phyloP scores from a whole-genome alignment of 2,113 vertebrate genomes.

The Anarrhichthys ocellatus region DNA sequence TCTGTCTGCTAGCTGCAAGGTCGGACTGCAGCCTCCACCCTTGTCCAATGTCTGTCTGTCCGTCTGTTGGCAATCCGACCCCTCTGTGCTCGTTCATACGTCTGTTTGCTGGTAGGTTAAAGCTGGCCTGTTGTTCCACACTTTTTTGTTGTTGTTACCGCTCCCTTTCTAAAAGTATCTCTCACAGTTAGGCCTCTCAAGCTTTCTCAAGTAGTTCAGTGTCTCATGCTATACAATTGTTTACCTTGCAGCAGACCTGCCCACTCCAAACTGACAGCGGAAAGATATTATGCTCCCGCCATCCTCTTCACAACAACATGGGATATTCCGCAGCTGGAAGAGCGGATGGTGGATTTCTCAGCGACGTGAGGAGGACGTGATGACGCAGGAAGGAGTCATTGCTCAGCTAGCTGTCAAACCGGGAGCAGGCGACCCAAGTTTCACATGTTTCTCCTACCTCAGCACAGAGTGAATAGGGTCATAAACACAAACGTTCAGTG shows the following conservation, averaged over 20 bases:
- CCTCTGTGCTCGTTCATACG: slow-evolving; percentile 3
- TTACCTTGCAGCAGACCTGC: slow-evolving; percentile 38
- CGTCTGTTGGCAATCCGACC: slow-evolving; percentile 46
- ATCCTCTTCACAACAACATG: slow-evolving; percentile 66
- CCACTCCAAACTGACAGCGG: slow-evolving; percentile 42
- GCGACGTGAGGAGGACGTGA: slow-evolving; percentile 77
- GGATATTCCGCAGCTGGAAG: slow-evolving; percentile 48
- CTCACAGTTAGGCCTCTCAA: neutral
- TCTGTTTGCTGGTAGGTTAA: slow-evolving; percentile 39
- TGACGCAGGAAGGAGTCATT: slow-evolving; percentile 73
- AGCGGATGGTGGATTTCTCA: slow-evolving; percentile 64
- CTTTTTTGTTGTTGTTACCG: neutral
- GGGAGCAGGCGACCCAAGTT: slow-evolving; percentile 59
- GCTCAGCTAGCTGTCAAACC: slow-evolving; percentile 64
- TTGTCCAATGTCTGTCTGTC: slow-evolving; percentile 24
- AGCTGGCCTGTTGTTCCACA: slow-evolving; percentile 8
- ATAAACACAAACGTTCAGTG: neutral
- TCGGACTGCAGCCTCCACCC: slow-evolving; percentile 67
- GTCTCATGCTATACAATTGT: neutral
- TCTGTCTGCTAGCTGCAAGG: slow-evolving; percentile 69
- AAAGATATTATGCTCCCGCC: slow-evolving; percentile 52
- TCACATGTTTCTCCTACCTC: slow-evolving; percentile 67
- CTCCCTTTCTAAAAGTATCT: slow-evolving; percentile 19
- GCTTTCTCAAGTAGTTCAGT: neutral
- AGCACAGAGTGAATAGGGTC: slow-evolving; percentile 33